These are phyloP conservation scores for Rhineura floridana DNA, from an alignment of 2,113 vertebrate species.

Conservation along the genomic window DNA sequence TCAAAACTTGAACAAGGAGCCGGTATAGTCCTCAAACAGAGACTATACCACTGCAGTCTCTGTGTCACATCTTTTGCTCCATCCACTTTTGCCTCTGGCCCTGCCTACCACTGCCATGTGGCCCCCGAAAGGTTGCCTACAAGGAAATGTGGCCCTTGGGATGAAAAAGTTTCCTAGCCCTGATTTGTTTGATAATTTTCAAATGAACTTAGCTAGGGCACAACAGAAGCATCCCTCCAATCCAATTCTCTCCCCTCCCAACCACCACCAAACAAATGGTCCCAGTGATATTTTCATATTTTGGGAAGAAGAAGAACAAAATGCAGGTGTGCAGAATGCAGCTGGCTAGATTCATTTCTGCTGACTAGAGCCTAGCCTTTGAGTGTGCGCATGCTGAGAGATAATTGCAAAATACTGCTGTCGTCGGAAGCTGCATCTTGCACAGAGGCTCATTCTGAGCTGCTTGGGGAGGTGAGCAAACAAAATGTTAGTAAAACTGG, in stretches of 20 bases:
- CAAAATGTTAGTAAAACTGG: not conserved
- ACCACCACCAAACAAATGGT: not conserved
- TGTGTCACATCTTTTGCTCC: no score
- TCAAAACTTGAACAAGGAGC: not conserved
- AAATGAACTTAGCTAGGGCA: constrained; percentile 35
- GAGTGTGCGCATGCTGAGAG: not conserved
- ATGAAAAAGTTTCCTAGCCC: not conserved
- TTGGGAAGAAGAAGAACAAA: constrained; percentile 48
- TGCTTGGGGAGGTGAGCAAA: not conserved
- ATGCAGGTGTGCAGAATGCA: constrained; percentile 42
- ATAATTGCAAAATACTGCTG: constrained; percentile 49
- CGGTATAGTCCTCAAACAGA: no score
- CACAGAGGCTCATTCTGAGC: constrained; percentile 2
- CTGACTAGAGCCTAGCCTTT: constrained; percentile 40
- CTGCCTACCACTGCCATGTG: no score
- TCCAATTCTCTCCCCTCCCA: no score
- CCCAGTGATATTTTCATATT: constrained; percentile 27
- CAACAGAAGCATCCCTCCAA: constrained; percentile 34
- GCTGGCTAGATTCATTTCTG: constrained; percentile 50
- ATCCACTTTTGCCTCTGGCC: no score
- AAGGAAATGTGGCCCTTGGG: no score
- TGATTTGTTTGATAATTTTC: not conserved
- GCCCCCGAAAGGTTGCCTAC: no score
- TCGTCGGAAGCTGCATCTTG: constrained; percentile 26
- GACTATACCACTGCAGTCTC: not conserved